Conservation (phyloP, 1,140 invertebrate species). For the Cydia strobilella region DNA sequence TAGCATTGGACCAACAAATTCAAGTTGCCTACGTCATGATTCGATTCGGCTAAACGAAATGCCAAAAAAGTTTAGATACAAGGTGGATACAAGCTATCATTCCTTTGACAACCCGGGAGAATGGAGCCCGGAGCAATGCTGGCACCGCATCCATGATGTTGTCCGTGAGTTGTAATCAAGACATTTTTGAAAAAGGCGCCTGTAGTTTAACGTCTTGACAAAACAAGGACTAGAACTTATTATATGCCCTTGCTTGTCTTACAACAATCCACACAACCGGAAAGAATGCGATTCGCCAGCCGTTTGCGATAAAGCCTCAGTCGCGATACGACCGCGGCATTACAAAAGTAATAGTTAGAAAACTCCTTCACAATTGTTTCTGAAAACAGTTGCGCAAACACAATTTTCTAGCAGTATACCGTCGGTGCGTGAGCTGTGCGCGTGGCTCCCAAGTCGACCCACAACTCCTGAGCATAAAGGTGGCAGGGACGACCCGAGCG, state of each 20-base stretch:
- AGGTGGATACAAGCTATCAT: too few relatives aligned
- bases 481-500: slow-evolving; percentile 74
- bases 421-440: slow-evolving; percentile 46
- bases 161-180: too few relatives aligned
- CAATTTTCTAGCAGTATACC: slow-evolving; percentile 54
- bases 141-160: too few relatives aligned
- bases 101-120: too few relatives aligned
- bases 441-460: slow-evolving; percentile 40
- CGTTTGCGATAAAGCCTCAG: slow-evolving; percentile 43
- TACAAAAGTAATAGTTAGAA: slow-evolving; percentile 71
- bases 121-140: too few relatives aligned
- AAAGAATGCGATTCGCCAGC: slow-evolving; percentile 32
- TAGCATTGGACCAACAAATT: too few relatives aligned
- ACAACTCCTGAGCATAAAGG: not conserved
- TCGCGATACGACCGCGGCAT: slow-evolving; percentile 46
- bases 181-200: not conserved
- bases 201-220: not conserved
- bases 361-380: slow-evolving; percentile 75
- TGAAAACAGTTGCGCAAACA: slow-evolving; percentile 76
- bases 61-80: too few relatives aligned
- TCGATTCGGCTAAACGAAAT: too few relatives aligned
- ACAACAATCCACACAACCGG: slow-evolving; percentile 10
- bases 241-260: slow-evolving; percentile 20
- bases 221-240: not conserved
- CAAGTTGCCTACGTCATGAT: too few relatives aligned